Evolutionary conservation across 2,113 vertebrate species (phyloP), one percentile per base, ranked within the genome.

Genomic region (Cyprinodon tularosa): DNA sequence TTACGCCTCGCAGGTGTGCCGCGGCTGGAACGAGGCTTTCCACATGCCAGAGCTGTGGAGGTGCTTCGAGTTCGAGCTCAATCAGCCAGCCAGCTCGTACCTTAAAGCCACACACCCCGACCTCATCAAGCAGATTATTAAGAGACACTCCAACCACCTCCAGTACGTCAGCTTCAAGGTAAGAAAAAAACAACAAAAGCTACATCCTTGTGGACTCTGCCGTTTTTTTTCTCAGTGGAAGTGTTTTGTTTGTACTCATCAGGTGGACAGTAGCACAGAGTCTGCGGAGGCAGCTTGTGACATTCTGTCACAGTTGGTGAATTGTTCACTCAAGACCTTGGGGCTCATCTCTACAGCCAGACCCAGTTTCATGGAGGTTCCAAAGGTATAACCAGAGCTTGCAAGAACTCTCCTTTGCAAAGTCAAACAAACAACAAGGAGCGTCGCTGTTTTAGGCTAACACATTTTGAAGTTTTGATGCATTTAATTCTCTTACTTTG

Each of bases 151-250:
- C 82, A 97, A 97, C 79, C 97, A 99, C 88, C 92, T 99, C 69
- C 97, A 99, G 69, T 99, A 98, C 68, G 97, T 99, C 90, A 99
- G 97, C 93, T 98, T 99, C 93, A 98, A 98, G 97, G 97, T 98
- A 66, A 66, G 38, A 14, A 13, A 0, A 15, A 4, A 5, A 62
- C 3, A 62, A 2, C 60, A 29, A 29, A 29, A 29, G 29, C 29
- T 29, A n/a, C 20, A 10, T 57, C 50, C 50, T 14, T 9, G 17
- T n/a, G n/a, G 39, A n/a, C 4, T 22, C 4, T 14, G 2, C 12
- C 4, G 4, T 37, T 62, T 9, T 29, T 36, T 2, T 42, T 0
- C 42, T 42, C 42, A 22, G 4, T 65, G 45, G 9, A 42, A 22
- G 39, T 61, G 12, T 42, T 22, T 4, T 76, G 48, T 67, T 83